Conservation (phyloP, 2,888 invertebrate genomes). For the Yponomeuta plumbellus region DNA sequence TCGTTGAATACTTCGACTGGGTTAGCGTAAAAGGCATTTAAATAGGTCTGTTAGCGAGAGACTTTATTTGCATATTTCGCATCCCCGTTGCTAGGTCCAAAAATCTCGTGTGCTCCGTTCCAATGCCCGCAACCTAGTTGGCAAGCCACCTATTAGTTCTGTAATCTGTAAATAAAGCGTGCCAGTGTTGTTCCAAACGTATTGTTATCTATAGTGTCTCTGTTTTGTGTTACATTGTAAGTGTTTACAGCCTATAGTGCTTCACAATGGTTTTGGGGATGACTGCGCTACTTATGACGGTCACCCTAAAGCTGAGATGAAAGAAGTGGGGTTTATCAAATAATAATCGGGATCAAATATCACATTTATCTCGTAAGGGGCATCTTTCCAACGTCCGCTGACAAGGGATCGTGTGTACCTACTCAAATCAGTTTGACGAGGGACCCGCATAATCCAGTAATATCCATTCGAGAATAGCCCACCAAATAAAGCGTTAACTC, state of each 20-base stretch:
- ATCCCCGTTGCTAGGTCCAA: neutral
- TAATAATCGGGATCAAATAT: constrained; percentile 10
- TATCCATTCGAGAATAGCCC: constrained; percentile 26
- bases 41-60: neutral
- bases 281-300: too few relatives aligned
- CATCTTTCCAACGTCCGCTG: constrained; percentile 12
- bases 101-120: constrained; percentile 25
- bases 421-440: constrained; percentile 8
- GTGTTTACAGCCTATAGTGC: too few relatives aligned
- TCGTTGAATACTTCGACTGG: neutral
- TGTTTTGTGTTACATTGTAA: neutral
- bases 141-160: constrained; percentile 30
- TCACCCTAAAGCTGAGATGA: too few relatives aligned
- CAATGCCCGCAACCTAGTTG: constrained; percentile 60
- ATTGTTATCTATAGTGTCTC: neutral
- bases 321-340: neutral
- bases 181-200: constrained; percentile 6
- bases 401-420: neutral
- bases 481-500: constrained; percentile 8
- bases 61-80: neutral
- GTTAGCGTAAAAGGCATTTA: neutral
- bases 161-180: constrained; percentile 22
- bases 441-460: constrained; percentile 6
- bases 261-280: too few relatives aligned
- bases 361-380: constrained; percentile 1